Percentiles rank a stretch among this genome's conserved stretches.
phyloP scores from a whole-genome alignment of 2,888 invertebrate genomes.

The Drosophila rellima region DNA sequence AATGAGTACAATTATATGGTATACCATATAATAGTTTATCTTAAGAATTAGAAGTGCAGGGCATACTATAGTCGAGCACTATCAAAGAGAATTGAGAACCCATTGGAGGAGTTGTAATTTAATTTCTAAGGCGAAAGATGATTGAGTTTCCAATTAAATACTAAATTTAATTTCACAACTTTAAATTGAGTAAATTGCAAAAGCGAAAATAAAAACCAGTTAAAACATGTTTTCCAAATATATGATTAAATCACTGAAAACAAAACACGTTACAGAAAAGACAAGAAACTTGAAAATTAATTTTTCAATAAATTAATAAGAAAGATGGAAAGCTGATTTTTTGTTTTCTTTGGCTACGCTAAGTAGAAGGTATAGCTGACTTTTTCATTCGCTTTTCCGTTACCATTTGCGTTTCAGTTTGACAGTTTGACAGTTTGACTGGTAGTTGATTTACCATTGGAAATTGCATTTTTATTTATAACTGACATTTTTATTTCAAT shows the following conservation, averaged over 20 bases:
- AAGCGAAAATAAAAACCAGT: neutral
- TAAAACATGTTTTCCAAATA: slow-evolving; percentile 9
- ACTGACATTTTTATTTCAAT: slow-evolving; percentile 75
- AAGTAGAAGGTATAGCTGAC: neutral
- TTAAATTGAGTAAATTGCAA: slow-evolving; percentile 4
- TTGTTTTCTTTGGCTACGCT: neutral
- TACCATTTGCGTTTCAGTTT: slow-evolving; percentile 49
- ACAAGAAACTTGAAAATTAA: slow-evolving; percentile 6
- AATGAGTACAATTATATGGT: too few species aligned
- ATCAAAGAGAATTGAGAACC: neutral
- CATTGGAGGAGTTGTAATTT: neutral
- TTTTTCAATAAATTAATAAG: slow-evolving; percentile 1
- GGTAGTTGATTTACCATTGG: slow-evolving; percentile 73
- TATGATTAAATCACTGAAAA: slow-evolving; percentile 21
- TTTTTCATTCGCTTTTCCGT: neutral
- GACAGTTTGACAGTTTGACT: slow-evolving; percentile 76
- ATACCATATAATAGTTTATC: too few species aligned
- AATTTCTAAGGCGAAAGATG: neutral
- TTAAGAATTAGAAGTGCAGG: neutral
- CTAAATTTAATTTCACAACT: neutral
- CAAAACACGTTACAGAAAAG: neutral
- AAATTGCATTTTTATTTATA: slow-evolving; percentile 76
- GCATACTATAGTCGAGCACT: neutral
- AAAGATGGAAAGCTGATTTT: neutral
- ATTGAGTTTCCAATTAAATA: neutral